Base-by-base conservation (phyloP, 2,888 invertebrate genomes). In the Fissipunctia ypsillon region DNA sequence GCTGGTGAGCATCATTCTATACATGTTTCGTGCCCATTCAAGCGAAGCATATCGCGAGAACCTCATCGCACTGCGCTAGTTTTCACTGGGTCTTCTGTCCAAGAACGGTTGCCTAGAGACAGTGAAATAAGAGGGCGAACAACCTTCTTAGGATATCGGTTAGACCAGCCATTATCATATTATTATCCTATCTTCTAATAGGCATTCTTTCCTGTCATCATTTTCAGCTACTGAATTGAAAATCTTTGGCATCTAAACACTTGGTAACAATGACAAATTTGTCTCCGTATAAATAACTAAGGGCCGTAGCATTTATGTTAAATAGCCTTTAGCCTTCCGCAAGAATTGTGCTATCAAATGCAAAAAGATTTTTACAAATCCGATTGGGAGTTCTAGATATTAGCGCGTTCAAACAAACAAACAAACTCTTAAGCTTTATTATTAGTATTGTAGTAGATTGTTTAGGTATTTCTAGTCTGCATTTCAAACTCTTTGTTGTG, bases 401-500 rank as follows among this genome's bases (percentile, higher is more conserved):
- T n/a, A n/a, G n/a, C n/a, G n/a, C n/a, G n/a, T n/a, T n/a, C n/a
- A n/a, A n/a, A n/a, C n/a, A n/a, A n/a, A n/a, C n/a, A n/a, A n/a
- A n/a, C n/a, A n/a, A n/a, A n/a, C n/a, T n/a, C n/a, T n/a, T n/a
- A n/a, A n/a, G n/a, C n/a, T n/a, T n/a, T n/a, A n/a, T n/a, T n/a
- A n/a, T n/a, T n/a, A n/a, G n/a, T n/a, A n/a, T n/a, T n/a, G n/a
- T n/a, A n/a, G n/a, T n/a, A n/a, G n/a, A n/a, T n/a, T 43, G 14
- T 43, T 64, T 76, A 6, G 4, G 2, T 35, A 59, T 43, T 74
- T 75, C 48, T 48, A 35, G 22, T 35, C 3, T 50, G 16, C 22
- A 57, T 76, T 52, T 10, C 16, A 60, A 76, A 16, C 19, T 14
- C 41, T 25, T 48, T 59, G 19, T 56, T 52, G n/a, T 22, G 6